Evolutionary conservation across 2,888 invertebrate species (phyloP), one percentile per base, ranked within the genome.

Genomic region (Cyrtodaria siliqua): DNA sequence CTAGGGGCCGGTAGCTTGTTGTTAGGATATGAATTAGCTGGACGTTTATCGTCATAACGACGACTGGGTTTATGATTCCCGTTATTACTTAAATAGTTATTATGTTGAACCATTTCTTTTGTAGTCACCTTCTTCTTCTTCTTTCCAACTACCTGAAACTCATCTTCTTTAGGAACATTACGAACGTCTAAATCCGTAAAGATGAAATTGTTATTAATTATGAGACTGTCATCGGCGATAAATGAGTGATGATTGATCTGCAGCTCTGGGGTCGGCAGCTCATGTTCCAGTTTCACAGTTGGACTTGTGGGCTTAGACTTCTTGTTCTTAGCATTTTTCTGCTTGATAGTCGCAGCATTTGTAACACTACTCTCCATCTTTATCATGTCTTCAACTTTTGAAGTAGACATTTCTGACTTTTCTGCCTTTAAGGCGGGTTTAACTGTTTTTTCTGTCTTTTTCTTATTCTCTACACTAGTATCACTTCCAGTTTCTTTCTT

Each of bases 131-230:
- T 88, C 74, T 87, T 87, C 33, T 33, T 33, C 71, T 88, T 89
- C 79, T 88, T 88, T n/a, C 83, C 82, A 40, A 88, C 87, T 6
- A 88, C 83, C 55, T 82, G 82, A 71, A 89, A 89, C 57, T 90
- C 87, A 49, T 83, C 85, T 53, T 87, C 86, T 55, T 77, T 67
- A 1, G 77, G 81, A 38, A 82, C 80, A 38, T 76, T 78, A 33
- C 77, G 77, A 24, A 74, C 57, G 59, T 88, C 86, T 64, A 89
- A 74, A 60, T 89, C 89, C 16, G 89, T 89, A 59, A 89, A 89
- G 33, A 87, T 87, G 60, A 85, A 89, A 23, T 72, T 61, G 29
- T 66, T 68, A 62, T 84, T 61, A n/a, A 60, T 61, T 24, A 78
- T 62, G 24, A 71, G 53, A 53, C 63, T 73, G 27, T 69, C 62